These are phyloP conservation scores for Lacanobia oleracea DNA, from an alignment of 2,888 invertebrate genomes.

Conservation along the genomic window DNA sequence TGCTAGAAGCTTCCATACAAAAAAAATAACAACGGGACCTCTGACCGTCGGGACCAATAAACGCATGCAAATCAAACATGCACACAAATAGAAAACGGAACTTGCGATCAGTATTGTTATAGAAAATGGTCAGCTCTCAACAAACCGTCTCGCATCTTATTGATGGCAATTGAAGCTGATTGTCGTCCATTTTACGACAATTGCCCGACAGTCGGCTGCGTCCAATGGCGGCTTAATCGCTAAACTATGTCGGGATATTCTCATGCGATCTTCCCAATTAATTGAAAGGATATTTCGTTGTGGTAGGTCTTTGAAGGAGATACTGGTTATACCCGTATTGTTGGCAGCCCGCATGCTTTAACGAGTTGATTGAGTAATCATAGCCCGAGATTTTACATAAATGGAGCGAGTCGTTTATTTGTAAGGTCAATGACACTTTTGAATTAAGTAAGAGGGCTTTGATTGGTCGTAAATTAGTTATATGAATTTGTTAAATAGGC, in stretches of 20 bases:
- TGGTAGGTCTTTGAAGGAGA: conserved; percentile 63
- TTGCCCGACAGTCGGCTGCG: conserved; percentile 74
- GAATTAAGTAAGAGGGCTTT: conserved; percentile 18
- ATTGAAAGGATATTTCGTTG: conserved; percentile 79
- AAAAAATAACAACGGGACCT: conserved; percentile 26
- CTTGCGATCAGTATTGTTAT: conserved; percentile 66
- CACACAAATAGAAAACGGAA: conserved; percentile 65
- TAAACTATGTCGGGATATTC: conserved; percentile 83
- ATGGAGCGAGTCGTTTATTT: conserved; percentile 12
- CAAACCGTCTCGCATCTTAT: conserved; percentile 81
- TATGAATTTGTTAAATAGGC: neutral
- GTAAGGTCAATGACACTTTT: conserved; percentile 36
- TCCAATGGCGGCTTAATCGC: conserved; percentile 79
- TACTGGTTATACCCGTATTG: conserved; percentile 36
- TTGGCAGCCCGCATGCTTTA: conserved; percentile 45
- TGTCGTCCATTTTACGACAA: conserved; percentile 87
- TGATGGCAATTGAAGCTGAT: conserved; percentile 88
- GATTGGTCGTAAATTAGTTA: neutral
- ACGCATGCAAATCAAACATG: conserved; percentile 51
- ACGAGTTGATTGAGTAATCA: conserved; percentile 41
- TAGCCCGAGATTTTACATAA: conserved; percentile 43
- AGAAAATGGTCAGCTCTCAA: conserved; percentile 68
- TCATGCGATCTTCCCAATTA: conserved; percentile 84
- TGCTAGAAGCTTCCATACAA: conserved; percentile 14
- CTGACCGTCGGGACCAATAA: conserved; percentile 39